Percentiles rank a stretch among this genome's conserved stretches.
phyloP scores from a whole-genome alignment of 2,113 vertebrate genomes.

The Pteronura brasiliensis region DNA sequence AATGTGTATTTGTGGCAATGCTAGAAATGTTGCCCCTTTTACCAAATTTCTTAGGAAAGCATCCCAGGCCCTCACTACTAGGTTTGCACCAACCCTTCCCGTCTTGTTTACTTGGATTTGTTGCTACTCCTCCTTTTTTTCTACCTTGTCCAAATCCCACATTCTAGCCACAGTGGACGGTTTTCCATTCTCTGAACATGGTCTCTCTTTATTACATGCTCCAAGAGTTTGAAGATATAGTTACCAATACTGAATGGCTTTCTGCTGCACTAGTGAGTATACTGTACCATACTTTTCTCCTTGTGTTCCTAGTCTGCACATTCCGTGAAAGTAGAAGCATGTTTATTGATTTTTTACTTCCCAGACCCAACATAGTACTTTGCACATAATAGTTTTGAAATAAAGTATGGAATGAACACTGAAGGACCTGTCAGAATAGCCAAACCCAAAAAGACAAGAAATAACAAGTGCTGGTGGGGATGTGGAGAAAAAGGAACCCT shows the following conservation, averaged over 20 bases:
- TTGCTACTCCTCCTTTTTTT: neutral
- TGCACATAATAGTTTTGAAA: neutral
- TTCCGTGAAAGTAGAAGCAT: neutral
- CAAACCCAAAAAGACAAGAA: neutral
- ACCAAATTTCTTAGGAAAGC: neutral
- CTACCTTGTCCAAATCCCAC: neutral
- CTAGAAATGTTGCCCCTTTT: neutral
- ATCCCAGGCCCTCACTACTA: neutral
- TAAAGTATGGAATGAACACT: neutral
- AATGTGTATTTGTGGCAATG: neutral
- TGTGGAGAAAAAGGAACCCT: neutral
- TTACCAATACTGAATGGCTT: neutral
- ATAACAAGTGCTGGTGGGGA: neutral
- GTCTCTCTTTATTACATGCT: neutral
- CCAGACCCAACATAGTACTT: neutral
- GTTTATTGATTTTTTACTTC: neutral
- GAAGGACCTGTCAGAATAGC: neutral
- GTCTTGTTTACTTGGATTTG: neutral
- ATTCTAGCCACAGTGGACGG: neutral
- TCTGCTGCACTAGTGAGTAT: neutral
- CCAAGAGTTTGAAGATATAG: neutral
- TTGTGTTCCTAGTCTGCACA: neutral
- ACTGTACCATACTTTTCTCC: neutral
- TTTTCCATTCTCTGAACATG: neutral
- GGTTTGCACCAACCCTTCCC: neutral